These are phyloP conservation scores for Botia almorhae DNA, from an alignment of 2,797 vertebrate species.

Conservation along the genomic window DNA sequence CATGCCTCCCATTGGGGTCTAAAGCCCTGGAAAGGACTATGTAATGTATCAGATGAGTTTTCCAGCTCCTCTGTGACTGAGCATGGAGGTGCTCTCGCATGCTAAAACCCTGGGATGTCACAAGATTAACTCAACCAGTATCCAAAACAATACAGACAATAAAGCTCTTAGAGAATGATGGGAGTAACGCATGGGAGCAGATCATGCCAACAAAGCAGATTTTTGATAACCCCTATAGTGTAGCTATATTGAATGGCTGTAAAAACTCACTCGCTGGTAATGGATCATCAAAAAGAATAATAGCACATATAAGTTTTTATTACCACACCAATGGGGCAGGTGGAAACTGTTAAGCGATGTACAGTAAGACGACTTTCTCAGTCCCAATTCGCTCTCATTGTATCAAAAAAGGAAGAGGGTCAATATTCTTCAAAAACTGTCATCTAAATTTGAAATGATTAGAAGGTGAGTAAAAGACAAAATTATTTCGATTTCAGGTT, in stretches of 20 bases:
- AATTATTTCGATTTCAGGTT: no score
- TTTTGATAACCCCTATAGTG: conserved; percentile 7
- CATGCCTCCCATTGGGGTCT: conserved; percentile 10
- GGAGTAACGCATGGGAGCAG: not conserved
- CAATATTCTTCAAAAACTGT: not conserved
- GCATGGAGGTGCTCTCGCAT: not conserved
- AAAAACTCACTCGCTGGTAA: conserved; percentile 11
- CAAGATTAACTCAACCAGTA: conserved; percentile 8
- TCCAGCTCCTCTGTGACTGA: conserved; percentile 1
- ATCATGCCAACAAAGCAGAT: conserved; percentile 18
- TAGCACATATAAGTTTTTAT: conserved; percentile 1
- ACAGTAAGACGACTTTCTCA: not conserved
- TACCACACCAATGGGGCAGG: not conserved
- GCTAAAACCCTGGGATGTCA: conserved; percentile 8
- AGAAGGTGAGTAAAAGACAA: not conserved
- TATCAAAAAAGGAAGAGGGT: not conserved
- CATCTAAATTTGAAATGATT: not conserved
- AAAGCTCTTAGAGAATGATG: not conserved
- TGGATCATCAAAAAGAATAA: conserved; percentile 41
- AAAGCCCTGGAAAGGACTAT: conserved; percentile 23
- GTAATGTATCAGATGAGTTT: conserved; percentile 30
- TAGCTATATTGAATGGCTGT: not conserved
- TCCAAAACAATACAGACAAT: conserved; percentile 26
- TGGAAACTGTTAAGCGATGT: not conserved
- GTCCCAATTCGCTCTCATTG: not conserved